Conservation (phyloP, 2,797 vertebrate genomes). For the Megalops cyprinoides region DNA sequence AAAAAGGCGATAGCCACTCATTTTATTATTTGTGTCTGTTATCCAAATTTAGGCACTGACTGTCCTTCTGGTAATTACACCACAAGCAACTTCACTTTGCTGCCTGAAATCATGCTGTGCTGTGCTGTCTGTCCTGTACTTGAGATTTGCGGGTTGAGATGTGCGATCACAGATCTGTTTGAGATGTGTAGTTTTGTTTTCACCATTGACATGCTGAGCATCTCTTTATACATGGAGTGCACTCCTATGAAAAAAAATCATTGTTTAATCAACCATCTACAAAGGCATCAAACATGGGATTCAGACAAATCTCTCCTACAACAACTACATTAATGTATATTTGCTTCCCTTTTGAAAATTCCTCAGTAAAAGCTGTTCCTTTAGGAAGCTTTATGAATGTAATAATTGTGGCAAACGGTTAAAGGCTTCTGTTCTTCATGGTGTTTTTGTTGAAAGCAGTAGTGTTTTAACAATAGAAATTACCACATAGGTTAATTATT, state of each 20-base stretch:
- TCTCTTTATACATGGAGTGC: background rate
- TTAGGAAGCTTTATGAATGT: background rate
- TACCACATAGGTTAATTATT: background rate
- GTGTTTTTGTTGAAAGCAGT: too few species aligned
- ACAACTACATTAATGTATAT: background rate
- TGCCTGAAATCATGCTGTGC: background rate
- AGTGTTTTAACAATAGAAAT: too few species aligned
- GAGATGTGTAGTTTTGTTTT: too few species aligned
- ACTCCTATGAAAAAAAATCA: background rate
- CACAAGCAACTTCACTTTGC: background rate
- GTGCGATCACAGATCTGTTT: too few species aligned
- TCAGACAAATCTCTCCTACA: background rate
- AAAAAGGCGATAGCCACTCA: background rate
- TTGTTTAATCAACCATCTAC: background rate
- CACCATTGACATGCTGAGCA: too few species aligned
- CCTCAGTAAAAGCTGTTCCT: background rate
- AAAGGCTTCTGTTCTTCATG: background rate
- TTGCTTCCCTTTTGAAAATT: background rate
- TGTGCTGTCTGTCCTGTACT: background rate
- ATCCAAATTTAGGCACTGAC: background rate
- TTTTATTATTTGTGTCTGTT: background rate
- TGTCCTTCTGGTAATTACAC: background rate
- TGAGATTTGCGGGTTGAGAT: too few species aligned
- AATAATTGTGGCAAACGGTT: background rate
- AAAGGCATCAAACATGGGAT: background rate